A percentile compares a stretch with the other conserved stretches of the same genome.
Evolutionary conservation across 2,888 invertebrate genomes (phyloP).

Genomic region (Phalangium opilio): DNA sequence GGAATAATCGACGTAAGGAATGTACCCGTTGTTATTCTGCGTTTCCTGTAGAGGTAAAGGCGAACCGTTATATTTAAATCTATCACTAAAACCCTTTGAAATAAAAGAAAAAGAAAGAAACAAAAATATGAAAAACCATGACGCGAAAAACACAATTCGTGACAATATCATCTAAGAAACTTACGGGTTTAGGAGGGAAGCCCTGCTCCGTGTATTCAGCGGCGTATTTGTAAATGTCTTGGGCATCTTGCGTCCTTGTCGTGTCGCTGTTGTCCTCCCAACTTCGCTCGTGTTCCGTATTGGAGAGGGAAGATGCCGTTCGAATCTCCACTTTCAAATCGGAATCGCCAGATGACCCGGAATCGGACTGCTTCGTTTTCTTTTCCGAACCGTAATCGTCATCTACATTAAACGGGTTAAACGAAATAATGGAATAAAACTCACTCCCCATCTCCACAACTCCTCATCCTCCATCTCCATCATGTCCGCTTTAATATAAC

Average conservation of each 20-base stretch:
- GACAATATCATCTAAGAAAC: too few species aligned
- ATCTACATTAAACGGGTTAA: slow-evolving; percentile 20
- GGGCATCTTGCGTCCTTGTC: slow-evolving; percentile 8
- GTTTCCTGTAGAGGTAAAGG: slow-evolving; percentile 18
- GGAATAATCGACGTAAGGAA: slow-evolving; percentile 73
- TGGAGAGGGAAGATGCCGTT: slow-evolving; percentile 63
- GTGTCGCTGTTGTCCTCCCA: slow-evolving; percentile 18
- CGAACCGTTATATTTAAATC: too few species aligned
- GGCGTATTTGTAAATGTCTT: slow-evolving; percentile 18
- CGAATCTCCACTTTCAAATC: slow-evolving; percentile 77
- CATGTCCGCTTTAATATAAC: neutral
- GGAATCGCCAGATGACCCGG: slow-evolving; percentile 66
- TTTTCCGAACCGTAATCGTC: slow-evolving; percentile 39
- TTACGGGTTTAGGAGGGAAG: slow-evolving; percentile 56
- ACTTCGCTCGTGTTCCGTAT: slow-evolving; percentile 32
- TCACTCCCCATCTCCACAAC: too few species aligned
- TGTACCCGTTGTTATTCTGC: slow-evolving; percentile 64
- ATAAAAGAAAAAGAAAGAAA: too few species aligned
- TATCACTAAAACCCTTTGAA: too few species aligned
- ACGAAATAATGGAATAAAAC: too few species aligned
- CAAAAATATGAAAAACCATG: too few species aligned
- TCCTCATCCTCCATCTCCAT: too few species aligned
- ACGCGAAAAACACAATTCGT: neutral
- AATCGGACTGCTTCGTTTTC: slow-evolving; percentile 47
- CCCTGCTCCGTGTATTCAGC: slow-evolving; percentile 57